phyloP scores from a whole-genome alignment of 2,888 invertebrate genomes.

The Lobophora halterata region DNA sequence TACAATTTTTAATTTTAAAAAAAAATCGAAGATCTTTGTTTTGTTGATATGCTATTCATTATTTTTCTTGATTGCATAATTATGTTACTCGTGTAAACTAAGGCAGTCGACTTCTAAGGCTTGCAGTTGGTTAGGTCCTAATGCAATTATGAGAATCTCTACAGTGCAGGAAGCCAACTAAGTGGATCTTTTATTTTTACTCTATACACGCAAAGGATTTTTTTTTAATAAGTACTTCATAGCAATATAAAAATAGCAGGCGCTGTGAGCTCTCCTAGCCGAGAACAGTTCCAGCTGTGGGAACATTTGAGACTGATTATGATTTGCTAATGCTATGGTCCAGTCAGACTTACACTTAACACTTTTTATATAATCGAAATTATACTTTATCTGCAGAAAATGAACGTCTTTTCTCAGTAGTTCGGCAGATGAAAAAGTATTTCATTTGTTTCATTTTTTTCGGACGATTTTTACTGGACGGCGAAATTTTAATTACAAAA shows the following conservation, averaged over 20 bases:
- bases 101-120: slow-evolving; percentile 8
- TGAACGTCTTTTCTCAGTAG: slow-evolving; percentile 44
- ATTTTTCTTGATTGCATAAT: neutral
- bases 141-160: slow-evolving; percentile 20
- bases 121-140: slow-evolving; percentile 10
- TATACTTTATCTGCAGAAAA: slow-evolving; percentile 36
- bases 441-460: slow-evolving; percentile 45
- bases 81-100: neutral
- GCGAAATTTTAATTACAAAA: slow-evolving; percentile 67
- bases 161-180: slow-evolving; percentile 16
- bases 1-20: no score
- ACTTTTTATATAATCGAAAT: slow-evolving; percentile 16
- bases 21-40: no score
- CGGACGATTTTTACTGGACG: slow-evolving; percentile 46
- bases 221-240: no score
- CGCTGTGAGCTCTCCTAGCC: no score
- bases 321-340: no score
- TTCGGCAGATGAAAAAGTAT: slow-evolving; percentile 33
- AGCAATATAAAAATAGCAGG: no score
- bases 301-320: no score
- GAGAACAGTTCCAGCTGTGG: no score
- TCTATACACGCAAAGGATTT: no score
- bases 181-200: slow-evolving; percentile 6
- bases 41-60: no score
- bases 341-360: no score